phyloP scores from a whole-genome alignment of 2,113 vertebrate genomes.

The Vombatus ursinus region DNA sequence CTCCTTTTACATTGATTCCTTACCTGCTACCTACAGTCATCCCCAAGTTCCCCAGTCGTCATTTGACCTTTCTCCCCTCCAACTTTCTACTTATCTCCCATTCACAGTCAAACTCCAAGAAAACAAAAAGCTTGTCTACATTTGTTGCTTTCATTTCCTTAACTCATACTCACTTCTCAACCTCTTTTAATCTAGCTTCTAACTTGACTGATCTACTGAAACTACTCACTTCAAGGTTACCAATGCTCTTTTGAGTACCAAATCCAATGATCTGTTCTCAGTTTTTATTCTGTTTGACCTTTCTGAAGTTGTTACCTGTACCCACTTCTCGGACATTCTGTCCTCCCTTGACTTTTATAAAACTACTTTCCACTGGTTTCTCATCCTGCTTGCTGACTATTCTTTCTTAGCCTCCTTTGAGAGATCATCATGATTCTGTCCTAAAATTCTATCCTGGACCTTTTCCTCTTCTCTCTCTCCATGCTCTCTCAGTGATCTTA shows the following conservation, averaged over 20 bases:
- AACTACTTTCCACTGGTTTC: neutral
- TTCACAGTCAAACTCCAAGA: neutral
- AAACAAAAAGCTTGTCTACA: neutral
- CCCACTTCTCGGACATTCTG: neutral
- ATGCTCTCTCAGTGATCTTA: neutral
- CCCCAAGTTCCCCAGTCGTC: neutral
- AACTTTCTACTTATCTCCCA: neutral
- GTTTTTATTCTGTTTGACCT: neutral
- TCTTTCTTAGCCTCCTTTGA: neutral
- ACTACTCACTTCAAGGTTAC: neutral
- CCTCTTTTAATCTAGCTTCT: neutral
- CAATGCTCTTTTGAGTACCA: neutral
- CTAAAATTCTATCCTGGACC: neutral
- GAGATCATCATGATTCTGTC: neutral
- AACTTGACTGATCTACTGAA: neutral
- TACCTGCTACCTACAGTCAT: neutral
- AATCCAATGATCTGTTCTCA: neutral
- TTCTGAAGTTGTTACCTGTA: neutral
- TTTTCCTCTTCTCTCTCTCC: neutral
- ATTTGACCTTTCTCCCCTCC: neutral
- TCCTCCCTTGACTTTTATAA: neutral
- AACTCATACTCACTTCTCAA: neutral
- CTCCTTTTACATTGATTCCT: neutral
- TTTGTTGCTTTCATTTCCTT: neutral
- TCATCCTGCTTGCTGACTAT: neutral